phyloP scores from a whole-genome alignment of 2,888 invertebrate species.

The Malthinus seriepunctatus region DNA sequence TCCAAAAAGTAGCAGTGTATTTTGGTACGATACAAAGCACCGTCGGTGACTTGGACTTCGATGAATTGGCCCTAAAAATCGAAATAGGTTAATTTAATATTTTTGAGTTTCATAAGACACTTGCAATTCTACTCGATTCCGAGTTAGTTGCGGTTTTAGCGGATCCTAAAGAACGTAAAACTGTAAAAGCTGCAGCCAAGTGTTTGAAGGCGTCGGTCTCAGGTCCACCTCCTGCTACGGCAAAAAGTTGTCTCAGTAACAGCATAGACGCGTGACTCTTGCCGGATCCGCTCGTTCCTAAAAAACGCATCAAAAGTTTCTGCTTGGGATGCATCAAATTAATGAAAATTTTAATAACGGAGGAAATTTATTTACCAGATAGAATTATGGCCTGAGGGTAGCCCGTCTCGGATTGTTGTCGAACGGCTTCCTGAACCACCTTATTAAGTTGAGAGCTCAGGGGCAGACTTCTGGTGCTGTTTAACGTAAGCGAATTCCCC shows the following conservation, averaged over 20 bases:
- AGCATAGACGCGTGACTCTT: constrained; percentile 94
- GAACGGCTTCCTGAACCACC: constrained; percentile 88
- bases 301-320: constrained; percentile 28
- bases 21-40: constrained; percentile 91
- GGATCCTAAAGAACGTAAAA: constrained; percentile 86
- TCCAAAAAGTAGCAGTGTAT: constrained; percentile 96
- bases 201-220: constrained; percentile 97
- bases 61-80: constrained; percentile 84
- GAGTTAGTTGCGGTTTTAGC: constrained; percentile 90
- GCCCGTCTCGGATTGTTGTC: constrained; percentile 93
- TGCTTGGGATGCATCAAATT: constrained; percentile 16
- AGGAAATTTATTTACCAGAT: constrained; percentile 63
- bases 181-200: constrained; percentile 92
- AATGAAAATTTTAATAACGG: constrained; percentile 19
- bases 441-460: constrained; percentile 81
- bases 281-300: constrained; percentile 89
- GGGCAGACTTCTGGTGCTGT: constrained; percentile 70
- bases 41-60: constrained; percentile 94
- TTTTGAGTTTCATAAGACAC: constrained; percentile 37
- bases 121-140: constrained; percentile 90
- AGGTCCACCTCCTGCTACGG: constrained; percentile 91
- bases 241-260: constrained; percentile 86
- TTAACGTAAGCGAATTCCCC: constrained; percentile 84
- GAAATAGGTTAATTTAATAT: neutral
- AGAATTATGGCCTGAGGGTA: constrained; percentile 94